Evolutionary conservation across 2,888 invertebrate genomes (phyloP).

Genomic region (Selenia dentaria): DNA sequence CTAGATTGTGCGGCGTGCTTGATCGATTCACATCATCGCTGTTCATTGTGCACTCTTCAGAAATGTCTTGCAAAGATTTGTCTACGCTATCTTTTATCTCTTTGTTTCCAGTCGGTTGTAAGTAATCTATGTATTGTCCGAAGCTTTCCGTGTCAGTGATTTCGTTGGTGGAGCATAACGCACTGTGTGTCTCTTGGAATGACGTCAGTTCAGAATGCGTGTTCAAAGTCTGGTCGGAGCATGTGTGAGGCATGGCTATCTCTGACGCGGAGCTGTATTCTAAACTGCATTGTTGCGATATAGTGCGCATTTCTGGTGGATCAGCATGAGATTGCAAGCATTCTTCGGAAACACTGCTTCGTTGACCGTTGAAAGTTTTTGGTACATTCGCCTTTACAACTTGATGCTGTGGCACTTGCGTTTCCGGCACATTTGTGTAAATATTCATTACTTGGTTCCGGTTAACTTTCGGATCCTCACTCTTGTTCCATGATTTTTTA

Average conservation of each 20-base stretch:
- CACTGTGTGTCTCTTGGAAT: slow-evolving; percentile 76
- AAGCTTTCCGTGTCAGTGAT: slow-evolving; percentile 81
- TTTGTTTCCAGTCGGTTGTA: slow-evolving; percentile 62
- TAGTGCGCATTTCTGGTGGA: slow-evolving; percentile 84
- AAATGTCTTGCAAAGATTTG: slow-evolving; percentile 75
- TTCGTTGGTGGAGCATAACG: slow-evolving; percentile 77
- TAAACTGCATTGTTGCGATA: slow-evolving; percentile 89
- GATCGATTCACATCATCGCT: slow-evolving; percentile 69
- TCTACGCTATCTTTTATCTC: slow-evolving; percentile 65
- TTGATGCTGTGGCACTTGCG: slow-evolving; percentile 85
- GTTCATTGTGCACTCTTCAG: slow-evolving; percentile 77
- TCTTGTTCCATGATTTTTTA: slow-evolving; percentile 68
- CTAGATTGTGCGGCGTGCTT: slow-evolving; percentile 59
- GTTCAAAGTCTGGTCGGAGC: slow-evolving; percentile 78
- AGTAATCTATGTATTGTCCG: slow-evolving; percentile 76
- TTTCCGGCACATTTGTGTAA: slow-evolving; percentile 87
- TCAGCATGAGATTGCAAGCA: slow-evolving; percentile 74
- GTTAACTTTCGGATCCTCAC: slow-evolving; percentile 63
- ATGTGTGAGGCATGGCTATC: slow-evolving; percentile 79
- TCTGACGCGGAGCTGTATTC: slow-evolving; percentile 87
- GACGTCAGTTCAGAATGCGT: slow-evolving; percentile 79
- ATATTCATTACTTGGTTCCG: slow-evolving; percentile 82
- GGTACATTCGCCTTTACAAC: slow-evolving; percentile 66
- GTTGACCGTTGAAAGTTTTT: slow-evolving; percentile 61
- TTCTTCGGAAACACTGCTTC: slow-evolving; percentile 75